These are phyloP conservation scores for Dinomys branickii DNA, from an alignment of 2,113 vertebrate species.

Conservation along the genomic window DNA sequence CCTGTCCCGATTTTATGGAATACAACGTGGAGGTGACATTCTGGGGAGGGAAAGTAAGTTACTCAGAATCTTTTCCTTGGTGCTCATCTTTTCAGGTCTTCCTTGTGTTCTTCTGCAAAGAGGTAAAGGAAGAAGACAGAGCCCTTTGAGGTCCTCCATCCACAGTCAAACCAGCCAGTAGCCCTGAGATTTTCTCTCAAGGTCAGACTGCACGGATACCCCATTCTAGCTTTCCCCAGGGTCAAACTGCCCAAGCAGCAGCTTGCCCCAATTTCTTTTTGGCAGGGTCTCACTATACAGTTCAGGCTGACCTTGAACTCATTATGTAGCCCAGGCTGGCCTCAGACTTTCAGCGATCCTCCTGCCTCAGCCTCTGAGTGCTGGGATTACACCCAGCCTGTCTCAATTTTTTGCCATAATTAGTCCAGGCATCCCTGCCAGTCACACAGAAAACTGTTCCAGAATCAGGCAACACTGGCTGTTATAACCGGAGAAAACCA, in stretches of 20 bases:
- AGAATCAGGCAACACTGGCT: neutral
- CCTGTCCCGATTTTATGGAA: neutral
- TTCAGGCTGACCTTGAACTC: neutral
- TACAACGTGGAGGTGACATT: neutral
- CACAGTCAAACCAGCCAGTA: neutral
- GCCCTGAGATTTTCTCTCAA: neutral
- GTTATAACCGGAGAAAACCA: neutral
- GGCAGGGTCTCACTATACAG: too few species aligned
- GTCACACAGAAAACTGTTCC: neutral
- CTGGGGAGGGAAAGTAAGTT: neutral
- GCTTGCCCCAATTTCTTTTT: neutral
- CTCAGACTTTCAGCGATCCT: neutral
- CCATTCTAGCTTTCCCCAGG: neutral
- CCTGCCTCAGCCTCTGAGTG: neutral
- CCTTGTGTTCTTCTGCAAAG: neutral
- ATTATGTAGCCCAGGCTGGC: neutral
- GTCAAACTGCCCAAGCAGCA: neutral
- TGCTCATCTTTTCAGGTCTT: neutral
- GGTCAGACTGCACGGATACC: neutral
- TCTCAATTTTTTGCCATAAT: neutral
- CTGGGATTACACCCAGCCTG: neutral
- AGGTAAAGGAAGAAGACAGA: neutral
- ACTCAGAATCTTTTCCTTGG: neutral
- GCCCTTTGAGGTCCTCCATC: neutral
- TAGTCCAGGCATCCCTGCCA: neutral